Evolutionary conservation across 2,888 invertebrate species (phyloP), one percentile per base, ranked within the genome.

Genomic region (Pammene aurita): DNA sequence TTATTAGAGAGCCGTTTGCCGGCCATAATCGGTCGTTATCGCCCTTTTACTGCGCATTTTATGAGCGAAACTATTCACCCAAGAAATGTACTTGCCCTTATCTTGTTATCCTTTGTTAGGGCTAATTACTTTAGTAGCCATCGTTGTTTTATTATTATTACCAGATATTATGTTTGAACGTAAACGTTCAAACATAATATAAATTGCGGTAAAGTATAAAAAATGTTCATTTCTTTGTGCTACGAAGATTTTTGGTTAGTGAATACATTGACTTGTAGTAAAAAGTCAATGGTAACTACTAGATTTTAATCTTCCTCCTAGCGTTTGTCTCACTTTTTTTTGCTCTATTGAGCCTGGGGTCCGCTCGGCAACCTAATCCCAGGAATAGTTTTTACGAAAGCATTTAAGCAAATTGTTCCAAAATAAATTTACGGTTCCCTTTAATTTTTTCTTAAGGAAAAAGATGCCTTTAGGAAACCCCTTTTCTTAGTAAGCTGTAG

Each of bases 31-130:
- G 90, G 79, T 86, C 84, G 88, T 92, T 92, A 93, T 89, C 92
- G 91, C 91, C 90, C 91, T 93, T 93, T 93, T 93, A 93, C 93
- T 89, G 92, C 88, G 72, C 82, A 85, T 92, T 92, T 93, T 92
- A 93, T 89, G 92, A 89, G 81, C 83, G 77, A 84, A 93, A 93
- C 93, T 93, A 93, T 92, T 92, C 88, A 90, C 76, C 87, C 88
- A 86, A 89, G 89, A 87, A 88, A 88, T 85, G 86, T 84, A 83
- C 83, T 80, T 76, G 83, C 82, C 84, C 85, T 86, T 87, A 86
- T 88, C 86, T 81, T 76, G 80, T 80, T 82, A 80, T 75, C 80
- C 80, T 84, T 89, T 88, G 86, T 88, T 84, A 71, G 67, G 76
- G 78, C 83, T 89, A 89, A 90, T 91, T 89, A 87, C 73, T 76